Base-by-base conservation (phyloP, 2,888 invertebrate species). In the Aphelenchoides bicaudatus region DNA sequence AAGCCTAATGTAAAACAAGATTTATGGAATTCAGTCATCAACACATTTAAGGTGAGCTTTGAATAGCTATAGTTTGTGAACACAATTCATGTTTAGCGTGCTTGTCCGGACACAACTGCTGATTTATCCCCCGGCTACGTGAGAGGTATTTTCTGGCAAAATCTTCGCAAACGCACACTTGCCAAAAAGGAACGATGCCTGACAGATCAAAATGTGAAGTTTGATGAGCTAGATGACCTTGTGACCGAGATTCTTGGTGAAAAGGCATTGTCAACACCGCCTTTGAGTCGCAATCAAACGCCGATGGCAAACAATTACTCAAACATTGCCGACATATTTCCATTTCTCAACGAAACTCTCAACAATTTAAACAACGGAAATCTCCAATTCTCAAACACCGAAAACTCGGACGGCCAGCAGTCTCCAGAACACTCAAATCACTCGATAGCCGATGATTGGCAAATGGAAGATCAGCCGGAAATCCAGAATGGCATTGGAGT, bases 111-210 rank as follows among this genome's bases (percentile, higher is more conserved):
- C 8, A 38, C 52, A 21, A 51, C 52, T n/a, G 52, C 52, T 4
- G 52, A 51, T n/a, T 30, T 51, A 19, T 25, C 25, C 27, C 16
- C 37, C 2, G 52, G 52, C 34, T 51, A 51, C 25, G 52, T 51
- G 13, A 16, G 52, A 1, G 52, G 52, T 13, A 51, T 51, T 23
- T 51, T 51, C 52, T 51, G 52, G 52, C 52, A 51, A 27, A 51
- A 51, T 29, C 52, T 51, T 21, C 1, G 52, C n/a, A 51, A 51
- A 19, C 31, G 52, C 21, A 51, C 52, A 39, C 25, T 51, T 37
- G 52, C 52, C 19, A 51, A 51, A 29, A 21, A 28, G 49, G 52
- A 51, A 34, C 43, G 52, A 13, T 21, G 38, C 8, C 31, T 25
- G 28, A 51, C 52, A 1, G 52, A 51, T 30, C 38, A 51, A 39